Evolutionary conservation across 2,113 vertebrate species (phyloP).

Genomic region (Leucosticte australis): DNA sequence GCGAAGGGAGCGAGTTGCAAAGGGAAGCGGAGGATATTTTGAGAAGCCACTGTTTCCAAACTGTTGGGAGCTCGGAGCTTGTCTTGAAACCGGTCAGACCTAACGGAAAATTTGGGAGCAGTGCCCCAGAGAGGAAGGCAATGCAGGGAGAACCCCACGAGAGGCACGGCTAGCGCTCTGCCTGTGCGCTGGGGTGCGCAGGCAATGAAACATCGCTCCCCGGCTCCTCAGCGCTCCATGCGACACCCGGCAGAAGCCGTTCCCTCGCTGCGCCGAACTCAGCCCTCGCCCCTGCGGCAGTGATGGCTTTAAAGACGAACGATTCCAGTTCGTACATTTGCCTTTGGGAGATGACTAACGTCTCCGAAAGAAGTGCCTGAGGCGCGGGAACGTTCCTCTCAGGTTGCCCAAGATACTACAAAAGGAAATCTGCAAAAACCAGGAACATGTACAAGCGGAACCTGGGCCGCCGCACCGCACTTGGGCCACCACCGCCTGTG

Average conservation of each 20-base stretch:
- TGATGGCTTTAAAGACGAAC: background rate
- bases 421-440: background rate
- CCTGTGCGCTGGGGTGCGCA: background rate
- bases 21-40: background rate
- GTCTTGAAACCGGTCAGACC: background rate
- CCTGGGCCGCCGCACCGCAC: background rate
- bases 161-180: background rate
- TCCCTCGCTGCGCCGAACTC: background rate
- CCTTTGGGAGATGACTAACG: background rate
- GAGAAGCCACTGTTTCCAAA: background rate
- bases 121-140: background rate
- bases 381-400: background rate
- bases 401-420: background rate
- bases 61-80: background rate
- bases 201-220: background rate
- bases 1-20: background rate
- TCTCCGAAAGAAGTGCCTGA: background rate
- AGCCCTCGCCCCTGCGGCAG: background rate
- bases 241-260: background rate
- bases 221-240: background rate
- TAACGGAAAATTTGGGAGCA: background rate
- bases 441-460: background rate
- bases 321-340: background rate
- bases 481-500: background rate
- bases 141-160: background rate